Evolutionary conservation across 2,113 vertebrate species (phyloP).

Genomic region (Porphyrio hochstetteri): DNA sequence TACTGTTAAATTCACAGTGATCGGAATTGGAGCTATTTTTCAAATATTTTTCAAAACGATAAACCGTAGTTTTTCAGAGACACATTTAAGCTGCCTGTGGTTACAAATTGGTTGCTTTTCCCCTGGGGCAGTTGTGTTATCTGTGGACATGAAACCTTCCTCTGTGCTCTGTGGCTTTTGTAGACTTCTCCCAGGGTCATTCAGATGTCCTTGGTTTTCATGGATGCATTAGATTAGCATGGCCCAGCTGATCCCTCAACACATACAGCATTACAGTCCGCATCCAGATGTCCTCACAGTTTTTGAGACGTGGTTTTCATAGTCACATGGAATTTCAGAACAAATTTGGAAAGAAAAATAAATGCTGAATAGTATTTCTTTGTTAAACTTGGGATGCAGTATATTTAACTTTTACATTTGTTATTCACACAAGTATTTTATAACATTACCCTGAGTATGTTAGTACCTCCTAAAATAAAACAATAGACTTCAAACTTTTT

Average conservation of each 20-base stretch:
- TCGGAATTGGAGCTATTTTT: neutral
- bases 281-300: neutral
- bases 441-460: neutral
- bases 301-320: neutral
- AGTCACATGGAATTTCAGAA: neutral
- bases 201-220: neutral
- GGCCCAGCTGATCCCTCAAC: neutral
- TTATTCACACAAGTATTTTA: neutral
- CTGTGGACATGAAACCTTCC: neutral
- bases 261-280: neutral
- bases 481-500: neutral
- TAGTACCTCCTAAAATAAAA: neutral
- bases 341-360: neutral
- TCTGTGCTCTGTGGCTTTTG: neutral
- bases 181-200: neutral
- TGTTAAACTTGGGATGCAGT: neutral
- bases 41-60: neutral
- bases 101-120: neutral
- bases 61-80: neutral
- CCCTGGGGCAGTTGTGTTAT: neutral
- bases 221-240: neutral
- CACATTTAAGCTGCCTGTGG: neutral
- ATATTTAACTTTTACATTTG: neutral
- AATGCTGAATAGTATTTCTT: neutral
- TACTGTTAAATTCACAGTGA: neutral